A percentile compares a stretch with the other conserved stretches of the same genome.
phyloP scores from a whole-genome alignment of 2,888 invertebrate genomes.

The Lamproptera curius region DNA sequence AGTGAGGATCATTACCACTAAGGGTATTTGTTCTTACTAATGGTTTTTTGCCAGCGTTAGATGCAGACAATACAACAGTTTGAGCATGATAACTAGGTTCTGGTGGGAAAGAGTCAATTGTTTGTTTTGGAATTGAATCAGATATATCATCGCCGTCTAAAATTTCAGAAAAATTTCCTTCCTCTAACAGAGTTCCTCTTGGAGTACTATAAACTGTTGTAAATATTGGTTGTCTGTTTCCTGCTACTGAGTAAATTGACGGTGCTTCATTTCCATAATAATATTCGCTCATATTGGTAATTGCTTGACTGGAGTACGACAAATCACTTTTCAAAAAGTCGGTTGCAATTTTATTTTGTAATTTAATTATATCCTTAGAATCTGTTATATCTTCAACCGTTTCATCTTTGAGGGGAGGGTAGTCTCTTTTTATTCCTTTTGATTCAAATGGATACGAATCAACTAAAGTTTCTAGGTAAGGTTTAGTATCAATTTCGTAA shows the following conservation, averaged over 20 bases:
- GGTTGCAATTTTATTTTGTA: constrained; percentile 51
- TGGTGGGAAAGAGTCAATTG: constrained; percentile 69
- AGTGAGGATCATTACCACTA: constrained; percentile 69
- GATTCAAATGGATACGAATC: constrained; percentile 68
- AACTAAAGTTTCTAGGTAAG: constrained; percentile 76
- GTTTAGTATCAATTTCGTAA: constrained; percentile 63
- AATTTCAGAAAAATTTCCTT: constrained; percentile 82
- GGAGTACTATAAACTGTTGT: constrained; percentile 87
- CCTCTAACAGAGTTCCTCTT: constrained; percentile 79
- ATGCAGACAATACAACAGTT: constrained; percentile 69
- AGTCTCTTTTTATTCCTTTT: constrained; percentile 54
- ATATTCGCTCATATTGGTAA: constrained; percentile 60
- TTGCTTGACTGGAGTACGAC: constrained; percentile 50
- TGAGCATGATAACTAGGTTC: constrained; percentile 78
- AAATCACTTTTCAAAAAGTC: constrained; percentile 51
- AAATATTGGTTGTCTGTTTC: constrained; percentile 83
- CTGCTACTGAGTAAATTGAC: constrained; percentile 87
- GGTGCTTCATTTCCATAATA: constrained; percentile 76
- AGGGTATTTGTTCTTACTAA: constrained; percentile 79
- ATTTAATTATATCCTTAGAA: constrained; percentile 49
- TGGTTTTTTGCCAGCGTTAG: constrained; percentile 62
- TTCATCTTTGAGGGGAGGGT: constrained; percentile 45
- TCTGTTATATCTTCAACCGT: constrained; percentile 45
- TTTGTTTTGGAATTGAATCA: constrained; percentile 50
- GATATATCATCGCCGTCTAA: constrained; percentile 79